Conservation (phyloP, 2,888 invertebrate genomes). For the Drosophila neutralis region DNA sequence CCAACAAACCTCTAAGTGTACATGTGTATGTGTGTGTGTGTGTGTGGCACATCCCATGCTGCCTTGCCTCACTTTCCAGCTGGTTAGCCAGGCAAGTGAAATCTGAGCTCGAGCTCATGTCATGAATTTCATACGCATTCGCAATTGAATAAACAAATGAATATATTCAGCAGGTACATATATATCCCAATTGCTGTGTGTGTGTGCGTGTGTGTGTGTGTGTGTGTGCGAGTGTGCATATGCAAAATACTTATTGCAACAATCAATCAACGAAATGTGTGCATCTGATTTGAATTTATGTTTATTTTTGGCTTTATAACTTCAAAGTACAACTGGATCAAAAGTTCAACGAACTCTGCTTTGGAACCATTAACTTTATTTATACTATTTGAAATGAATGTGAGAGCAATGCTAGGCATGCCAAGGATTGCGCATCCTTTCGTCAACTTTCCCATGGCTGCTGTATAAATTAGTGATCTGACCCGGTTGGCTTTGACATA, state of each 20-base stretch:
- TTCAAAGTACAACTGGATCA: not conserved
- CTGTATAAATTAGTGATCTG: not conserved
- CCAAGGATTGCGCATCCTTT: not conserved
- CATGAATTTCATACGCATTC: conserved; percentile 45
- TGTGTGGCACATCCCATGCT: not conserved
- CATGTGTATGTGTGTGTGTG: not conserved
- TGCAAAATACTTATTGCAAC: conserved; percentile 36
- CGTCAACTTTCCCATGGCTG: too few relatives aligned
- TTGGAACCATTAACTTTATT: too few relatives aligned
- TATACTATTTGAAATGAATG: not conserved
- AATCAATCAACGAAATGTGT: conserved; percentile 42
- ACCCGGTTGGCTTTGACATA: not conserved
- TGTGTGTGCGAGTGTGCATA: conserved; percentile 1
- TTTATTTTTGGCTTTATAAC: not conserved
- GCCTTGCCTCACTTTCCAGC: not conserved
- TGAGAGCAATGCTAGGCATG: not conserved
- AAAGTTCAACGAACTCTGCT: not conserved
- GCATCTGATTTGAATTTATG: conserved; percentile 22
- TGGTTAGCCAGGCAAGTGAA: conserved; percentile 14
- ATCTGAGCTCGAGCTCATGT: conserved; percentile 28
- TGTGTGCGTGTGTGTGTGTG: not conserved
- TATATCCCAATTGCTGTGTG: conserved; percentile 28
- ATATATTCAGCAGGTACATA: conserved; percentile 40
- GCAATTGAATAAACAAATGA: conserved; percentile 61
- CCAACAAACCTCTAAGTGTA: not conserved